Evolutionary conservation across 2,888 invertebrate species (phyloP).

Genomic region (Drosophila anomalata): DNA sequence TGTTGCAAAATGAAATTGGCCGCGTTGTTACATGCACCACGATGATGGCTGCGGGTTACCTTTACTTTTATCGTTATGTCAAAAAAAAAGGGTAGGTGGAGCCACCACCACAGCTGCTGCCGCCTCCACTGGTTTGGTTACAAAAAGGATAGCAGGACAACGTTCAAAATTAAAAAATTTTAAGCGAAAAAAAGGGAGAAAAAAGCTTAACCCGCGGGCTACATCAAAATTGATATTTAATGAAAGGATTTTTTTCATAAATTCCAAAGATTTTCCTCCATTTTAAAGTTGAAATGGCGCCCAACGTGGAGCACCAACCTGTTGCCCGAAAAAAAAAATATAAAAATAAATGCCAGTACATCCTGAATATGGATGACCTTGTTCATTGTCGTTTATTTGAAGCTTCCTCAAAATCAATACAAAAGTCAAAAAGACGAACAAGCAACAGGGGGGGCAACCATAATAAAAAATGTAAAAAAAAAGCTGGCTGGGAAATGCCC

Average conservation of each 20-base stretch:
- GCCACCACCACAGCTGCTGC: not conserved
- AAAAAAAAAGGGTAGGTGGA: not conserved
- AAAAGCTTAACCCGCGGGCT: not conserved
- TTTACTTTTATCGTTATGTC: conserved; percentile 1
- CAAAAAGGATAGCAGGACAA: conserved; percentile 1
- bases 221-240: not conserved
- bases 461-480: conserved; percentile 11
- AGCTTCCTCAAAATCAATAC: conserved; percentile 59
- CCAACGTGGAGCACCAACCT: not conserved
- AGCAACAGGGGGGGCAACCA: not conserved
- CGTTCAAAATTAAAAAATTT: conserved; percentile 10
- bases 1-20: conserved; percentile 13
- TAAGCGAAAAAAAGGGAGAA: not conserved
- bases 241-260: not conserved
- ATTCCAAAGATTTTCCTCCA: not conserved
- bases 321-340: conserved; percentile 18
- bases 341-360: conserved; percentile 31
- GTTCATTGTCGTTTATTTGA: conserved; percentile 56
- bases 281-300: not conserved
- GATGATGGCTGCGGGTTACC: conserved; percentile 18
- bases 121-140: not conserved
- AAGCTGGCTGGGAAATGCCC: conserved; percentile 5
- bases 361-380: conserved; percentile 3
- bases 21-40: conserved; percentile 13
- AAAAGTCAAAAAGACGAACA: conserved; percentile 2